A percentile compares a stretch with the other conserved stretches of the same genome.
Conservation (phyloP, 2,888 invertebrate species). For the Melinaea marsaeus region DNA sequence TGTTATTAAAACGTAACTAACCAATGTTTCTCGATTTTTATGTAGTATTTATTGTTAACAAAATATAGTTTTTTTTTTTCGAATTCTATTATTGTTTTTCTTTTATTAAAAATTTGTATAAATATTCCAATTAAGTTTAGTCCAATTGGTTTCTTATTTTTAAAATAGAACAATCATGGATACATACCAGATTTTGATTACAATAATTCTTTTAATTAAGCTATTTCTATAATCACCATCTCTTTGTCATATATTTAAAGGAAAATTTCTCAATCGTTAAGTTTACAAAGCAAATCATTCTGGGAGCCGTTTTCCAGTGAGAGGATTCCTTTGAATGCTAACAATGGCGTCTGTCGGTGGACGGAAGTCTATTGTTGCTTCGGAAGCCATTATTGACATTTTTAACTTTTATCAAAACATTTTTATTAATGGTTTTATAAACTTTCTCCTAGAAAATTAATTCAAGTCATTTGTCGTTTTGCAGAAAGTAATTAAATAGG, state of each 20-base stretch:
- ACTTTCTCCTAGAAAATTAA: constrained; percentile 26
- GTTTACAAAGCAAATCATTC: constrained; percentile 61
- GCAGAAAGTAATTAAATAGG: constrained; percentile 4
- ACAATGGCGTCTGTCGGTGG: constrained; percentile 67
- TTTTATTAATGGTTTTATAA: constrained; percentile 26
- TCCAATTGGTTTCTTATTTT: too few species aligned
- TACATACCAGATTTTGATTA: too few species aligned
- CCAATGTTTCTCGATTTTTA: too few species aligned
- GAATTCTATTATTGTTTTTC: too few species aligned
- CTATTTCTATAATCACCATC: too few species aligned
- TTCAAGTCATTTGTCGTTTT: constrained; percentile 20
- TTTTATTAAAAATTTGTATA: too few species aligned
- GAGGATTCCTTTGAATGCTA: constrained; percentile 59
- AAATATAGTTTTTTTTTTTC: too few species aligned
- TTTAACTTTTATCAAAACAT: constrained; percentile 65
- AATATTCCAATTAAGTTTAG: too few species aligned
- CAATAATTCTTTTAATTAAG: too few species aligned
- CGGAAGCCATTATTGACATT: constrained; percentile 74
- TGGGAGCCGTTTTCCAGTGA: constrained; percentile 65
- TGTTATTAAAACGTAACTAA: too few species aligned
- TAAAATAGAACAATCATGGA: too few species aligned
- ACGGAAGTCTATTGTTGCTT: constrained; percentile 69
- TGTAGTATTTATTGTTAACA: too few species aligned
- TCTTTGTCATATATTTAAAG: constrained; percentile 41
- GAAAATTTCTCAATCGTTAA: constrained; percentile 57